Evolutionary conservation across 1,140 invertebrate genomes (phyloP), one percentile per base, ranked within the genome.

Genomic region (Mya arenaria): DNA sequence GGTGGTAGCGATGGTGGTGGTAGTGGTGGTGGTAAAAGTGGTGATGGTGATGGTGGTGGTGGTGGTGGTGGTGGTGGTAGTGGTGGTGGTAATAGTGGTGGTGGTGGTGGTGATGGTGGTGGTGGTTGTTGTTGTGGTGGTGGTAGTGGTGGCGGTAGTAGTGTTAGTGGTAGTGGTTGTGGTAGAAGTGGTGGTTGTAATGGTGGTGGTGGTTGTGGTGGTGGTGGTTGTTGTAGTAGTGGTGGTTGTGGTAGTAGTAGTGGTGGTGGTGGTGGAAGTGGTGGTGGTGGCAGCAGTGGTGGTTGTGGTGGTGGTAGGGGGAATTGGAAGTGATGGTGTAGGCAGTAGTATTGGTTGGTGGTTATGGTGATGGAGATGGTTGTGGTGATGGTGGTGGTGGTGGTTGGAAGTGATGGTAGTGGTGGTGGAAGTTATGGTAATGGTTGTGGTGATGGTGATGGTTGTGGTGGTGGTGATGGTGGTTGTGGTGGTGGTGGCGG

Each of bases 121-220:
- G 78, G 25, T 84, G 48, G 65, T 80, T 58, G 17, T 28, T 48
- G 66, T 78, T 34, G 63, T 32, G 71, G 65, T 78, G 84, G 86
- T 39, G 84, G 85, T 52, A 60, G 63, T 62, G 81, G 80, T 66
- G 84, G 84, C 63, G 83, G 79, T 72, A 78, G 58, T 63, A 73
- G 73, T 71, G 17, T n/a, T 8, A 30, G 25, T 4, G 8, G 39
- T 23, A 8, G 19, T 74, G 4, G 34, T 58, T 36, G 32, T 62
- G 28, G 32, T 62, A 36, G 37, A 72, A 58, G 32, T 79, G 37
- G 32, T 79, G 44, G 37, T 44, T 17, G 25, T 36, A 37, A 32
- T 13, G 28, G 36, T 72, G 30, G 37, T 39, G 37, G 25, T 71
- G 37, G 41, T 36, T n/a, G 48, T 79, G 37, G 37, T 44, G 36